Conservation (phyloP, 2,888 invertebrate species). For the Lepas anatifera region DNA sequence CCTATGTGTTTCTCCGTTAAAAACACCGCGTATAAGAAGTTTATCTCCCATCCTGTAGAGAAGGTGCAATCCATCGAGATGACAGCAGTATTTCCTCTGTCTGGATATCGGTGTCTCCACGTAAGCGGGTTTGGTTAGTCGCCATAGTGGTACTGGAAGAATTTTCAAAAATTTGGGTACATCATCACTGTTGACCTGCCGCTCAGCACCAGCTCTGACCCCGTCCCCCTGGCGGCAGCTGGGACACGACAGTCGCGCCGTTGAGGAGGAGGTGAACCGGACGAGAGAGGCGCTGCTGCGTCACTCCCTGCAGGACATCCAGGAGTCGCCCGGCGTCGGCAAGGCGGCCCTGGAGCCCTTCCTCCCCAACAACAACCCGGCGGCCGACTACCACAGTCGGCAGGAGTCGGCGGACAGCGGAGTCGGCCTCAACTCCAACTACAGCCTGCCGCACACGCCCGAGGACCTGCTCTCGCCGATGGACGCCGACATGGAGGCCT, state of each 20-base stretch:
- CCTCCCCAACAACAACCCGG: conserved; percentile 25
- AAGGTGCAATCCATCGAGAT: no score
- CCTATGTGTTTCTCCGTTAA: no score
- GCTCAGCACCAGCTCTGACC: no score
- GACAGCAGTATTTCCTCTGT: no score
- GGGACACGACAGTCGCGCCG: background rate
- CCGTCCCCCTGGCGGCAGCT: background rate
- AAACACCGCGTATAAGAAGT: no score
- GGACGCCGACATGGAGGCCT: conserved; percentile 27
- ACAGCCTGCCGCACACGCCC: conserved; percentile 82
- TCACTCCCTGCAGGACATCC: conserved; percentile 1
- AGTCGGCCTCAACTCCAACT: conserved; percentile 57
- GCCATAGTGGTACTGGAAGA: no score
- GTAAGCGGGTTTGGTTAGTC: no score
- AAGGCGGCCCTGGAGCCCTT: conserved; percentile 16
- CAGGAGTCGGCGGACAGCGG: conserved; percentile 94
- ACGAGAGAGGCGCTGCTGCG: background rate
- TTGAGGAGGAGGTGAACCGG: background rate
- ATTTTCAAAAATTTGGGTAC: no score
- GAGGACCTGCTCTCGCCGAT: conserved; percentile 64
- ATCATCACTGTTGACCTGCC: no score
- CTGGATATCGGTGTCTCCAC: no score
- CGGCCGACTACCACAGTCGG: conserved; percentile 70
- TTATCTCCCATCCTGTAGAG: no score
- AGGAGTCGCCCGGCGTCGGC: background rate